phyloP scores from a whole-genome alignment of 1,140 invertebrate species.

The Drosophila orena region DNA sequence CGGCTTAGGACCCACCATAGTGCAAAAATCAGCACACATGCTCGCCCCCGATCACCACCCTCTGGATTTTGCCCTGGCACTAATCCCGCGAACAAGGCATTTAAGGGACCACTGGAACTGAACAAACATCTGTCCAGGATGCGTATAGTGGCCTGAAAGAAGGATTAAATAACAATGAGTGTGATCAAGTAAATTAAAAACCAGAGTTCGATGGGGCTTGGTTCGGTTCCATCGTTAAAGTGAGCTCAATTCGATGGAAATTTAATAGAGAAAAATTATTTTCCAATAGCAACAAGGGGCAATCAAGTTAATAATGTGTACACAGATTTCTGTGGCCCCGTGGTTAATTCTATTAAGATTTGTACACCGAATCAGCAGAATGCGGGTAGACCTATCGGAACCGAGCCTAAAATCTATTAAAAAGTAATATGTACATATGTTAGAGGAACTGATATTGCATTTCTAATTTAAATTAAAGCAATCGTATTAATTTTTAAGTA shows the following conservation, averaged over 20 bases:
- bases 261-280: conserved; percentile 69
- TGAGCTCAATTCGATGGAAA: background rate
- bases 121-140: conserved; percentile 63
- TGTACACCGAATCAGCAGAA: conserved; percentile 33
- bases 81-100: conserved; percentile 78
- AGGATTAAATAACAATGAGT: conserved; percentile 74
- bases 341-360: conserved; percentile 71
- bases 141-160: conserved; percentile 42
- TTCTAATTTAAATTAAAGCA: background rate
- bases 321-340: conserved; percentile 63
- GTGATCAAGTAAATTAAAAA: conserved; percentile 44
- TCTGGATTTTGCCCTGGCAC: conserved; percentile 20
- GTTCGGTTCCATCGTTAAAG: background rate
- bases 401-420: background rate
- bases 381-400: conserved; percentile 39
- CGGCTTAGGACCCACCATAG: conserved; percentile 74
- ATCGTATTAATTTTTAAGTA: too few relatives aligned
- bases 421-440: background rate
- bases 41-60: conserved; percentile 14
- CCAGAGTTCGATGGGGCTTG: background rate
- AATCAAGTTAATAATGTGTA: conserved; percentile 60
- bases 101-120: conserved; percentile 33
- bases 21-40: conserved; percentile 78
- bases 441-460: background rate
- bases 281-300: conserved; percentile 53